Base-by-base conservation (phyloP, 2,797 vertebrate genomes). In the Sibirionetta formosa region DNA sequence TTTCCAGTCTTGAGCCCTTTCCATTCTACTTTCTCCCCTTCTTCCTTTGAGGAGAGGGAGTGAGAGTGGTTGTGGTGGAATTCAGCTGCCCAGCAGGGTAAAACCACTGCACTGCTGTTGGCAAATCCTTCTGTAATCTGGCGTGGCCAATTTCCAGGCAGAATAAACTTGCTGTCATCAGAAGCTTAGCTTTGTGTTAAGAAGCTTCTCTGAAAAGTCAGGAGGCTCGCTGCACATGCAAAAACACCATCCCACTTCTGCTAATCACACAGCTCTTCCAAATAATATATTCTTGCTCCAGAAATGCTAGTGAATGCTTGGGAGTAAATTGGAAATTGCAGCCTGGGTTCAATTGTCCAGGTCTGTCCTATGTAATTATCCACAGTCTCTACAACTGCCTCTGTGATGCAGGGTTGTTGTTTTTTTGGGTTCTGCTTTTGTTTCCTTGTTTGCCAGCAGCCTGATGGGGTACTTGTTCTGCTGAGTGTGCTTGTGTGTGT, bases 181-280 rank as follows among this genome's bases (percentile, higher is more conserved):
- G 58, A 64, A 91, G 79, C 76, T 94, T 79, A 76, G 64, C 79
- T 90, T 82, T 33, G 14, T 60, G 44, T 78, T 89, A 72, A 70
- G 63, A 68, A 72, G 63, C 63, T 82, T 57, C 90, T 88, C 36
- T 69, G 54, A 53, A 14, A 60, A 72, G 40, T 69, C 85, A 90
- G 2, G 63, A 79, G 79, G 54, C 27, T 72, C 0, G 0, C 13
- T 69, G 35, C 58, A 58, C 31, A n/a, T 23, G 54, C 4, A 9
- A 73, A 85, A 85, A 18, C 0, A 2, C 24, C 76, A 87, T 24
- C 4, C 1, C 14, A 31, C 65, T 58, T 14, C 57, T 46, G 38
- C 50, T 85, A 80, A 85, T 48, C 35, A 40, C 18, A 19, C 22
- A 40, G 24, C 23, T 82, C 88, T 60, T 82, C 36, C 79, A 82